Evolutionary conservation across 2,797 vertebrate genomes (phyloP), one percentile per base, ranked within the genome.

Genomic region (Benthosema pterotum): DNA sequence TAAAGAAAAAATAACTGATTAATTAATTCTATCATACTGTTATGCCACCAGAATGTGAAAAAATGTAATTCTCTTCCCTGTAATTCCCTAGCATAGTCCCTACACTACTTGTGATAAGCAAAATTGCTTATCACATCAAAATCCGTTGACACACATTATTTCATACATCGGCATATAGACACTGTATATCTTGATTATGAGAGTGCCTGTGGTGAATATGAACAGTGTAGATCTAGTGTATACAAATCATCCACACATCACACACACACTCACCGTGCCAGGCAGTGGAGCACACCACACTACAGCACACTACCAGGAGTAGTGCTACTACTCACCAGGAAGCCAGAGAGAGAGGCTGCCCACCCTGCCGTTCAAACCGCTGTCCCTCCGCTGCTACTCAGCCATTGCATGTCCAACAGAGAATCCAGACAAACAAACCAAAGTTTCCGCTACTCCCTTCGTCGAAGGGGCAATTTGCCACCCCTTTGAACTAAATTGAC

Each of bases 401-500:
- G 14, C 43, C 38, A 69, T 77, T 48, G 74, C 58, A 73, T 63
- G 56, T 54, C 59, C 69, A 59, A 42, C 45, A 48, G 56, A 63
- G 52, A 42, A 2, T 19, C 8, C 62, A 68, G 56, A 50, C 60
- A 45, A 84, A 80, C 46, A 43, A 80, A 75, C 69, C 57, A 76
- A 72, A 67, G 71, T 59, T 60, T 64, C 69, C 43, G 81, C 79
- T 85, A 88, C 77, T 86, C 70, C 60, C 77, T 78, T 60, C 52
- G 57, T 14, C 17, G 73, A 19, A 6, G 38, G 68, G 65, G 56
- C 42, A 47, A 66, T 72, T 60, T 63, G 52, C 61, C 17, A 52
- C 43, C 45, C 19, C 38, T 79, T 80, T 83, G 65, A 87, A 85
- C 84, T 87, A 87, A 92, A 92, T 83, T 74, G 73, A 60, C 77